Evolutionary conservation across 2,888 invertebrate species (phyloP).

Genomic region (Chorisops tibialis): DNA sequence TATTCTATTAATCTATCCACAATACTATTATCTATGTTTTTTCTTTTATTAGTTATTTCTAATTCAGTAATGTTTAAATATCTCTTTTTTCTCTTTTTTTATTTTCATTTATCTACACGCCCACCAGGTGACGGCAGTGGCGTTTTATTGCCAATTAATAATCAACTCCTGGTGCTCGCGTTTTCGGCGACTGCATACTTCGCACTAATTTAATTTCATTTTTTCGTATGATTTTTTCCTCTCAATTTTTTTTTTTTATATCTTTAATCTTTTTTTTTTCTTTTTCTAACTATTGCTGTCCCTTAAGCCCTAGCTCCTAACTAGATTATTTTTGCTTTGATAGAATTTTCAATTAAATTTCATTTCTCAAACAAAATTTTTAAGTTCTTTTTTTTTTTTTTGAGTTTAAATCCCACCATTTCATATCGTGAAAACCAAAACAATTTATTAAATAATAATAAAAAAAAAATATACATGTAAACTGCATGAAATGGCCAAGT

Average conservation of each 20-base stretch:
- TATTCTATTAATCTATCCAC: not conserved
- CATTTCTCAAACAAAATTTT: slow-evolving; percentile 35
- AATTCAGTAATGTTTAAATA: slow-evolving; percentile 12
- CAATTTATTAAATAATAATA: no score
- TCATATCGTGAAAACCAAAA: slow-evolving; percentile 10
- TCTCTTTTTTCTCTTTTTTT: slow-evolving; percentile 32
- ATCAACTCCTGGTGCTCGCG: slow-evolving; percentile 50
- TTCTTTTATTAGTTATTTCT: slow-evolving; percentile 11
- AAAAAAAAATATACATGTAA: slow-evolving; percentile 27
- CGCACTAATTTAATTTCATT: slow-evolving; percentile 28
- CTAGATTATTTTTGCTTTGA: no score
- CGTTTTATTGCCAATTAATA: slow-evolving; percentile 47
- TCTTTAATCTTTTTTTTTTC: no score
- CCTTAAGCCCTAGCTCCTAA: no score
- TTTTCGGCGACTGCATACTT: slow-evolving; percentile 40
- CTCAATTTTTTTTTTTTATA: not conserved
- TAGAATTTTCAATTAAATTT: no score
- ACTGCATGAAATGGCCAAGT: slow-evolving; percentile 30
- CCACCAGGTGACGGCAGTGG: slow-evolving; percentile 49
- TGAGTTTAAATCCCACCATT: not conserved
- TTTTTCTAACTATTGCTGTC: no score
- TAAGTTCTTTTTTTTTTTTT: slow-evolving; percentile 38
- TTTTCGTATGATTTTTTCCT: not conserved
- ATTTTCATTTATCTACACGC: slow-evolving; percentile 23
- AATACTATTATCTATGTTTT: slow-evolving; percentile 24